Base-by-base conservation (phyloP, 1,140 invertebrate genomes). In the Hycleus phaleratus region DNA sequence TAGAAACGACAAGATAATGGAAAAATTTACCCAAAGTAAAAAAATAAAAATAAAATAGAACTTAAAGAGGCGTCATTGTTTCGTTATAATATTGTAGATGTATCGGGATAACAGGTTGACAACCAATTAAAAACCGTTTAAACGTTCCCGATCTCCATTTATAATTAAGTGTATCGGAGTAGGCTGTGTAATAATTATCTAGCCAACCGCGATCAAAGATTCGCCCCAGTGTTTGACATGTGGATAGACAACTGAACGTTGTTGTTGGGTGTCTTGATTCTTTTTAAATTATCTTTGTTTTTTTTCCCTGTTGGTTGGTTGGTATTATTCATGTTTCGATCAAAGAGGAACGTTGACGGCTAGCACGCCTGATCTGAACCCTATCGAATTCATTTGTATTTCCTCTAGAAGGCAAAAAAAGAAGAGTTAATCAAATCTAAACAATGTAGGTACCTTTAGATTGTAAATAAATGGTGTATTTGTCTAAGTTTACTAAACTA, bases 111-210 rank as follows among this genome's bases (percentile, higher is more conserved):
- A 63, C 63, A 63, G 61, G 65, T 67, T 65, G 65, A 67, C 65
- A 67, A 61, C 63, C 65, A 67, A 67, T 67, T 67, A 67, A 67
- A 67, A 67, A 67, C 49, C 65, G 61, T 67, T 67, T 65, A 67
- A 65, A 61, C 52, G 32, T 32, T 42, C 43, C 58, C 61, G 63
- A 65, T 64, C 63, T 65, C 57, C 59, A 59, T 61, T 65, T 63
- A 60, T 65, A 65, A 63, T 65, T 65, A 67, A 63, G 63, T 67
- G 63, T 67, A 65, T 64, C 65, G 60, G 63, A 65, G 65, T 58
- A 64, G 59, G 63, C 58, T 52, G 57, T 56, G 59, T 63, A 63
- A 63, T 67, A 61, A 65, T 32, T 32, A 32, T 7, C 63, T 57
- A 55, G 58, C 63, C 53, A 60, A 60, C 60, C 61, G 56, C 59